Conservation (phyloP, 2,888 invertebrate species). For the Argyresthia albistria region DNA sequence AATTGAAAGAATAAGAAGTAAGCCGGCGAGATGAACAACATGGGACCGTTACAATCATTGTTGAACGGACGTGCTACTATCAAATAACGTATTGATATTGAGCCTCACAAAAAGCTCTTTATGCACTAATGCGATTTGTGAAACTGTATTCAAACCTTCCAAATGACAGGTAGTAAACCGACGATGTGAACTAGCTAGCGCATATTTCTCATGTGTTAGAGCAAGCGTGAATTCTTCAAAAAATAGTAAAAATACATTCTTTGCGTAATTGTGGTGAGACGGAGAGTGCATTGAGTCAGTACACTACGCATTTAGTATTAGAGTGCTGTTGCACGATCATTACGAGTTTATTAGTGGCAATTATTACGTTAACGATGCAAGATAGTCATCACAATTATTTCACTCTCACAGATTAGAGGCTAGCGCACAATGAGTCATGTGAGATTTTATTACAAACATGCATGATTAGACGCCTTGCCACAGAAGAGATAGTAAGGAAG, state of each 20-base stretch:
- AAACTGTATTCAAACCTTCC: constrained; percentile 9
- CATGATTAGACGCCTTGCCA: too few species aligned
- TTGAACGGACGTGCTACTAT: constrained; percentile 41
- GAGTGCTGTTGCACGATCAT: constrained; percentile 27
- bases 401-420: constrained; percentile 20
- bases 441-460: too few species aligned
- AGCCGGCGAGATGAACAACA: not conserved
- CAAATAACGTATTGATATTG: constrained; percentile 34
- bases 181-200: not conserved
- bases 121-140: constrained; percentile 9
- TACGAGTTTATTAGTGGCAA: constrained; percentile 28
- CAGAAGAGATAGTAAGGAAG: too few species aligned
- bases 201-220: constrained; percentile 21
- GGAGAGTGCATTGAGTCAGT: constrained; percentile 16
- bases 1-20: constrained; percentile 19
- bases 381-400: constrained; percentile 39
- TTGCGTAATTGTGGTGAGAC: constrained; percentile 27
- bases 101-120: constrained; percentile 22
- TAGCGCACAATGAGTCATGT: not conserved
- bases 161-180: not conserved
- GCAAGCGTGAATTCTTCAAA: constrained; percentile 17
- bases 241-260: constrained; percentile 14
- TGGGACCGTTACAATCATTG: constrained; percentile 50
- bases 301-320: constrained; percentile 28
- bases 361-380: constrained; percentile 39